Evolutionary conservation across 2,888 invertebrate genomes (phyloP).

Genomic region (Pterostichus niger): DNA sequence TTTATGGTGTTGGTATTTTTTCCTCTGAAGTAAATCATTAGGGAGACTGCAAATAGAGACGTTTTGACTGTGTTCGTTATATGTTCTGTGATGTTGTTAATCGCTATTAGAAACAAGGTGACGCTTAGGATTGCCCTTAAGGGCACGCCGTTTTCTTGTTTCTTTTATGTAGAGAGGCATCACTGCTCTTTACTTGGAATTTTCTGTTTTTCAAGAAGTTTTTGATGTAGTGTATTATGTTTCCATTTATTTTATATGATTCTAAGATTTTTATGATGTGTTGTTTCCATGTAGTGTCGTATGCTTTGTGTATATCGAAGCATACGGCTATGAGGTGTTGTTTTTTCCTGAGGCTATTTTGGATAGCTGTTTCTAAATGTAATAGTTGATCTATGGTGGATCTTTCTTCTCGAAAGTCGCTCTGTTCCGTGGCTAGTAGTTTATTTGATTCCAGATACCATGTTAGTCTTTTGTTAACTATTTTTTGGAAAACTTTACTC

Average conservation of each 20-base stretch:
- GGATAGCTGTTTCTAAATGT: slow-evolving; percentile 12
- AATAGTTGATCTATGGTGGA: slow-evolving; percentile 14
- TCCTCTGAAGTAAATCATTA: too few relatives aligned
- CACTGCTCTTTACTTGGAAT: background rate
- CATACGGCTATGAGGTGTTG: background rate
- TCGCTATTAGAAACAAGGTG: slow-evolving; percentile 66
- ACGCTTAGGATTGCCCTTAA: slow-evolving; percentile 61
- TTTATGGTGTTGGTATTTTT: slow-evolving; percentile 40
- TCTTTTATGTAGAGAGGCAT: slow-evolving; percentile 18
- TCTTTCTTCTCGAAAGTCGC: slow-evolving; percentile 17
- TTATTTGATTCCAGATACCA: too few relatives aligned
- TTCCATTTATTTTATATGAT: too few relatives aligned
- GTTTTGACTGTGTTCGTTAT: too few relatives aligned
- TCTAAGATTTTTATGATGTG: background rate
- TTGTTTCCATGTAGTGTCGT: slow-evolving; percentile 31
- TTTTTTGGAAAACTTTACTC: too few relatives aligned
- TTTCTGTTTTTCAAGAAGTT: too few relatives aligned
- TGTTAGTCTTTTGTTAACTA: too few relatives aligned
- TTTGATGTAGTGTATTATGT: too few relatives aligned
- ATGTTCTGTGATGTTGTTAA: too few relatives aligned
- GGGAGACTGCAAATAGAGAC: too few relatives aligned
- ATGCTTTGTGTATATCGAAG: slow-evolving; percentile 8
- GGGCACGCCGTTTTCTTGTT: slow-evolving; percentile 21
- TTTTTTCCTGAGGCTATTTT: too few relatives aligned
- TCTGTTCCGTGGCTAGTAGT: too few relatives aligned